A percentile compares a stretch with the other conserved stretches of the same genome.
These are phyloP conservation scores for Coenonympha arcania DNA, from an alignment of 2,888 invertebrate genomes.

Conservation along the genomic window DNA sequence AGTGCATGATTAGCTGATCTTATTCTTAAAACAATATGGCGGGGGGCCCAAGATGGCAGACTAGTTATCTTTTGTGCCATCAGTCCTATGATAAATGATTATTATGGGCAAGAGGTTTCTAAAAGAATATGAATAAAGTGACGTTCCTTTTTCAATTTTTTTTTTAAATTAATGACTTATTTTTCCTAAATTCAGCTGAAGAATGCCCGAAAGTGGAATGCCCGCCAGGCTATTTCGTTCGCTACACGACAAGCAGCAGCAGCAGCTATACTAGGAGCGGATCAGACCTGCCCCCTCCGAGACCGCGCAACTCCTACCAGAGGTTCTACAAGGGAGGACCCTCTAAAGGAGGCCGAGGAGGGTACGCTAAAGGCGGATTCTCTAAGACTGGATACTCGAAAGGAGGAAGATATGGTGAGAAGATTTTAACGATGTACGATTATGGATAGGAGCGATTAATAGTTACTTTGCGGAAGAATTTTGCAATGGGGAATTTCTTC, in stretches of 20 bases:
- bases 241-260: conserved; percentile 49
- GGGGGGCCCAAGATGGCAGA: too few species aligned
- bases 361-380: conserved; percentile 36
- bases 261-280: conserved; percentile 76
- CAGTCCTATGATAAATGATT: too few species aligned
- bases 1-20: too few species aligned
- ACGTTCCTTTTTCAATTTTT: too few species aligned
- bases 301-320: conserved; percentile 55
- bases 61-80: too few species aligned
- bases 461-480: too few species aligned
- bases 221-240: conserved; percentile 76
- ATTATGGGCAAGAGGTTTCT: too few species aligned
- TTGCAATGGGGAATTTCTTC: too few species aligned
- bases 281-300: conserved; percentile 61
- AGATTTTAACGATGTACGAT: too few species aligned
- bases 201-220: conserved; percentile 74
- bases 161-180: not conserved
- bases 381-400: conserved; percentile 36
- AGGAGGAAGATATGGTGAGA: conserved; percentile 37
- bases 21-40: too few species aligned
- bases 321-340: conserved; percentile 45
- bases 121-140: not conserved
- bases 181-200: conserved; percentile 37
- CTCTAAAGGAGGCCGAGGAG: conserved; percentile 37
- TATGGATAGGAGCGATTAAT: too few species aligned